Conservation (phyloP, 2,888 invertebrate species). For the Rosalia funebris region DNA sequence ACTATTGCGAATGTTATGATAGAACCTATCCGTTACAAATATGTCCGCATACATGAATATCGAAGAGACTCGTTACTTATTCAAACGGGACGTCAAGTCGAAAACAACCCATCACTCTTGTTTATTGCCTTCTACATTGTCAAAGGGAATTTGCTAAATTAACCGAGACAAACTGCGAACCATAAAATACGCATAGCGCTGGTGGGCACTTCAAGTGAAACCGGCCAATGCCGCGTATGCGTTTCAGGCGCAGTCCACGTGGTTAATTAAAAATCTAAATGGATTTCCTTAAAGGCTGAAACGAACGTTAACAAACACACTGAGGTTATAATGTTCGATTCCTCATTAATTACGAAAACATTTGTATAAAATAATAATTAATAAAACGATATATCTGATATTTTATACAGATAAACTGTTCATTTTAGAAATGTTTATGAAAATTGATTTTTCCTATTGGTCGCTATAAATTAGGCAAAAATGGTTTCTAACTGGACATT, state of each 20-base stretch:
- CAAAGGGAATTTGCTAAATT: constrained; percentile 30
- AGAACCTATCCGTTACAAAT: constrained; percentile 21
- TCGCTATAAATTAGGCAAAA: no score
- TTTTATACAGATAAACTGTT: neutral
- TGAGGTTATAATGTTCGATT: neutral
- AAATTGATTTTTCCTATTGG: no score
- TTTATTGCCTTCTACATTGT: constrained; percentile 28
- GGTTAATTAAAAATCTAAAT: constrained; percentile 15
- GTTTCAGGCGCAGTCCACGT: neutral
- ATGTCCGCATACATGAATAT: constrained; percentile 27
- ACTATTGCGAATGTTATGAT: constrained; percentile 25
- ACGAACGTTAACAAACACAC: neutral
- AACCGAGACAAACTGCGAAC: constrained; percentile 29
- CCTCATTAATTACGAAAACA: neutral
- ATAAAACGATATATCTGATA: neutral
- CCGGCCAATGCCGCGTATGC: constrained; percentile 1
- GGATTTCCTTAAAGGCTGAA: constrained; percentile 13
- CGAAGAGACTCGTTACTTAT: constrained; percentile 30
- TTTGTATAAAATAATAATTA: neutral
- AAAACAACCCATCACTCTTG: constrained; percentile 33
- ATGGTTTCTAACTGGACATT: no score
- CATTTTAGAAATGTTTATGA: no score
- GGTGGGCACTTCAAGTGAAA: constrained; percentile 9
- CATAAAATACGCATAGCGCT: constrained; percentile 23
- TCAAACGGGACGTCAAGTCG: constrained; percentile 25